Conservation (phyloP, 1,140 invertebrate species). For the Camponotus floridanus region DNA sequence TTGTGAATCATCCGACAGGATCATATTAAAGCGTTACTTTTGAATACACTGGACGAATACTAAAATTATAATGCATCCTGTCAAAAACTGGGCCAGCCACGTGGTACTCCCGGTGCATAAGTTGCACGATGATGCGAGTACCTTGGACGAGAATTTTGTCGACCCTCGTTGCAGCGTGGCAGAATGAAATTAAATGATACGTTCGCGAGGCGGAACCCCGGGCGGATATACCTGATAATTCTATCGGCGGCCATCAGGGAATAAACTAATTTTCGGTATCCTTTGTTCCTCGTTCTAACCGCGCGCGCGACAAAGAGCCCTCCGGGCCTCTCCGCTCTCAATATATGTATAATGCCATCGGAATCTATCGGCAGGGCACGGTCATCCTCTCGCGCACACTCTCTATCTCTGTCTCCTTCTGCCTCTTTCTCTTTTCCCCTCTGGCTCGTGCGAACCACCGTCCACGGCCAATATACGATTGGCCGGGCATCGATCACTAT, state of each 20-base stretch:
- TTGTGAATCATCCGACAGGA: not conserved
- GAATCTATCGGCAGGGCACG: constrained; percentile 34
- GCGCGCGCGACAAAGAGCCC: constrained; percentile 53
- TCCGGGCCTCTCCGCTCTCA: constrained; percentile 30
- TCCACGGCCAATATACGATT: constrained; percentile 53
- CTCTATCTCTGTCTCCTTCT: not conserved
- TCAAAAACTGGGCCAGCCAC: constrained; percentile 35
- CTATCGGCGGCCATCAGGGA: constrained; percentile 69
- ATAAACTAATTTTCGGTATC: constrained; percentile 74
- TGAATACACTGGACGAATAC: not conserved
- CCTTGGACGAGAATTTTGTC: constrained; percentile 15
- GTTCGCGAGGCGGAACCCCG: constrained; percentile 56
- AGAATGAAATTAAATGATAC: constrained; percentile 71
- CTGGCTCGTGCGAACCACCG: not conserved
- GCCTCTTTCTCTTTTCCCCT: not conserved
- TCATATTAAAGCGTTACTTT: constrained; percentile 9
- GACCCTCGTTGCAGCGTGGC: constrained; percentile 26
- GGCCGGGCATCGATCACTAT: constrained; percentile 45
- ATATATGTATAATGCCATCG: constrained; percentile 53
- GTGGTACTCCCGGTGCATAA: constrained; percentile 14
- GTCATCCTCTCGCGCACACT: constrained; percentile 1
- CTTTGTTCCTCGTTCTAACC: constrained; percentile 67
- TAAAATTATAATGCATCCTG: not conserved
- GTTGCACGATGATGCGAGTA: not conserved
- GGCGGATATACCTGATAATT: constrained; percentile 70